Evolutionary conservation across 2,797 vertebrate genomes (phyloP), one percentile per base, ranked within the genome.

Genomic region (Peromyscus melanophrys): DNA sequence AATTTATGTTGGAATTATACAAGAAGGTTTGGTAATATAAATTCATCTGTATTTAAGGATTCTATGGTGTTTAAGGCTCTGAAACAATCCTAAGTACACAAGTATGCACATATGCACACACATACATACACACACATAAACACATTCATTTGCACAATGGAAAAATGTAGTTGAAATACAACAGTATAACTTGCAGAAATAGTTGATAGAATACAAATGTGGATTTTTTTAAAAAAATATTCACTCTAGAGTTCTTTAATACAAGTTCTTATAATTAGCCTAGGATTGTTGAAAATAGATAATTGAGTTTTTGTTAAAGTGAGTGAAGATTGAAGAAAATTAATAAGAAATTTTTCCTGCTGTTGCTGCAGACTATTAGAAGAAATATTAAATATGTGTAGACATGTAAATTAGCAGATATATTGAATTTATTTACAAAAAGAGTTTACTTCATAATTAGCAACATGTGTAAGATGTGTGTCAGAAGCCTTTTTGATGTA

Each of bases 271-370:
- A 13, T 94, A 93, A 96, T 86, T 94, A 84, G n/a, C 37, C 13
- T 85, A 76, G 40, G 25, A n/a, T 1, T 89, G 3, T 73, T 91
- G 25, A 95, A 89, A 92, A 55, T 12, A 75, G 37, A 89, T 75
- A 92, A 94, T 91, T 92, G 52, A 82, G 61, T 92, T 93, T 77
- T 93, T 89, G 31, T 21, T 61, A 95, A 31, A 89, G 29, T 82
- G 27, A 23, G 34, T 46, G 13, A 27, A 25, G 55, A 93, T 67
- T 57, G 8, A 61, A 82, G 34, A 95, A 89, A 93, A 29, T 82
- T 91, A 90, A 59, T 89, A 57, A 90, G 82, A 94, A 94, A 96
- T 82, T 52, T 14, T 52, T 93, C 75, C 23, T 88, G 71, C n/a
- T 92, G 13, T 69, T 90, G 17, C n/a, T 88, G 6, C 43, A 93